phyloP scores from a whole-genome alignment of 2,113 vertebrate species.

The Holacanthus passer region DNA sequence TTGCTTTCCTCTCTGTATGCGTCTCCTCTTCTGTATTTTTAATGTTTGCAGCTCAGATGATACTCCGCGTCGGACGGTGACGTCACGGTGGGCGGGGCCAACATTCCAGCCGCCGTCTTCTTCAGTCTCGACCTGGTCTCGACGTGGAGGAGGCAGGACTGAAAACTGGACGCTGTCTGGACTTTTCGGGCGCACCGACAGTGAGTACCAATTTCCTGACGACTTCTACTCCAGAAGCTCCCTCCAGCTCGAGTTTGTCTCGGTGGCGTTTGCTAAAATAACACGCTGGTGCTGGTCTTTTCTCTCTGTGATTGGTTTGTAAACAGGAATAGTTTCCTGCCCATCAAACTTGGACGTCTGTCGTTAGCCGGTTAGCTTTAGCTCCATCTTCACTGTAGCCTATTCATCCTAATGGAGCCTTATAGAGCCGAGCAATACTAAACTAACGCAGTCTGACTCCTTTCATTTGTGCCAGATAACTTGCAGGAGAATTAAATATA shows the following conservation, averaged over 20 bases:
- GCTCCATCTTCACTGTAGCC: conserved; percentile 44
- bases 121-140: conserved; percentile 77
- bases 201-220: conserved; percentile 76
- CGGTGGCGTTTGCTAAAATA: not conserved
- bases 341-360: conserved; percentile 62
- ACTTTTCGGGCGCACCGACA: conserved; percentile 70
- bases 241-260: not conserved
- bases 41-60: not conserved
- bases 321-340: conserved; percentile 63
- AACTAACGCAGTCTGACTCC: not conserved
- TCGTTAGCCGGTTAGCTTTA: conserved; percentile 70
- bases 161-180: conserved; percentile 73
- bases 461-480: not conserved
- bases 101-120: conserved; percentile 66
- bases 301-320: not conserved
- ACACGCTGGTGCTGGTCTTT: not conserved
- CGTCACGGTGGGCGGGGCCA: conserved; percentile 69
- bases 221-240: conserved; percentile 41
- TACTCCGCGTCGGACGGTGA: conserved; percentile 42
- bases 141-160: conserved; percentile 77
- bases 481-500: not conserved
- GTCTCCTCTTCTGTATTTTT: not conserved
- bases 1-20: not conserved
- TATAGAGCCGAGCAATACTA: not conserved
- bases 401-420: conserved; percentile 38